phyloP scores from a whole-genome alignment of 2,797 vertebrate genomes.

The Adrianichthys oophorus region DNA sequence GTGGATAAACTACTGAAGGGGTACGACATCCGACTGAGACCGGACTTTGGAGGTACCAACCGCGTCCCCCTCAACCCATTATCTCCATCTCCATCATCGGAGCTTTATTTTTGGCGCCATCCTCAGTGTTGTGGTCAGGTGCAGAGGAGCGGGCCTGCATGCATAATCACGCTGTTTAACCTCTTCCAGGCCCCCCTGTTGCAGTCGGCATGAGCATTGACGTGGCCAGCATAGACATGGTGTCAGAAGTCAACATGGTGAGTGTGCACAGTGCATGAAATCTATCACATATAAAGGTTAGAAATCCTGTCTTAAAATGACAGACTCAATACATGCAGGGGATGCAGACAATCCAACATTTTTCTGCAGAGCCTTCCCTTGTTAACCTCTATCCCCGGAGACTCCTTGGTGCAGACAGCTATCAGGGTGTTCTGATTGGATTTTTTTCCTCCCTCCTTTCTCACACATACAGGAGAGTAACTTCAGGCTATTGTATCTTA shows the following conservation, averaged over 20 bases:
- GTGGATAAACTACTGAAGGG: constrained; percentile 93
- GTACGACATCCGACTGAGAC: constrained; percentile 92
- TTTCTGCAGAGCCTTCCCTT: neutral
- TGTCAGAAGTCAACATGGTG: constrained; percentile 97
- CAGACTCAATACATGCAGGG: too few relatives aligned
- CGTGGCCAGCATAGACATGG: constrained; percentile 95
- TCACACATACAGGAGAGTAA: constrained; percentile 21
- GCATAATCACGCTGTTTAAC: constrained; percentile 27
- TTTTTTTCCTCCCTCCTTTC: constrained; percentile 34
- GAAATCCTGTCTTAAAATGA: too few relatives aligned
- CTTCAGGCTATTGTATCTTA: constrained; percentile 48
- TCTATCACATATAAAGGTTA: constrained; percentile 4
- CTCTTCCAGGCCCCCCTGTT: constrained; percentile 87
- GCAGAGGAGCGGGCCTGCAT: constrained; percentile 14
- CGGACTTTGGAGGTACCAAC: constrained; percentile 91
- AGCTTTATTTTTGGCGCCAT: constrained; percentile 56
- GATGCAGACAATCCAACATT: too few relatives aligned
- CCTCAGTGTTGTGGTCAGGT: constrained; percentile 49
- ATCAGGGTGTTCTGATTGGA: constrained; percentile 46
- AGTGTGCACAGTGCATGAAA: constrained; percentile 55
- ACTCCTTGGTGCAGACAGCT: constrained; percentile 28
- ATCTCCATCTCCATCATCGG: neutral
- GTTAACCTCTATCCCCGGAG: constrained; percentile 56
- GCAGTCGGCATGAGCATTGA: constrained; percentile 95
- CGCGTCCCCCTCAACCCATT: neutral